Evolutionary conservation across 1,140 invertebrate species (phyloP), one percentile per base, ranked within the genome.

Genomic region (Coenobita brevimanus): DNA sequence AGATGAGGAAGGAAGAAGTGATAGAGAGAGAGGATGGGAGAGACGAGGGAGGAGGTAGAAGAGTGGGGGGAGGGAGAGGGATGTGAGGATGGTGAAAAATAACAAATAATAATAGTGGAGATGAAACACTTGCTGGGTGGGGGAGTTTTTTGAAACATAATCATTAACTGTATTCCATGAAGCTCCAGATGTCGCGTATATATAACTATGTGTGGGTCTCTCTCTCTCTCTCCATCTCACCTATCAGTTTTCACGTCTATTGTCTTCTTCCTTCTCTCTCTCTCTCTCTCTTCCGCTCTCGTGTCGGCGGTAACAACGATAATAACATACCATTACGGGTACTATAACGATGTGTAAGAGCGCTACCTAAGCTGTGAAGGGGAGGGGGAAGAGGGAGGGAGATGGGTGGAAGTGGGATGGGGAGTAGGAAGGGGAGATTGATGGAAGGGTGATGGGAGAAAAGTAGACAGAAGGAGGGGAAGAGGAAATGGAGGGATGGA

Each of bases 131-230:
- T 38, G 57, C 27, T 78, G 75, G 41, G 27, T 30, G 21, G 41
- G 41, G 75, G 27, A 50, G 21, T 54, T 50, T 21, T 27, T 78
- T 30, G 57, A 78, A 43, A 50, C 46, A 24, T 57, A 17, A n/a
- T n/a, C 46, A 54, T 46, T 54, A 54, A 78, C 33, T 54, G 43
- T 78, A 27, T 78, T 50, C 41, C 13, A 78, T 78, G 50, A 50
- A n/a, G n/a, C n/a, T n/a, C n/a, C n/a, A n/a, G n/a, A n/a, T n/a
- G 46, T 41, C 33, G 36, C 41, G 17, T 27, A 43, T 57, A 30
- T 54, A 78, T 78, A 78, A 78, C 50, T 78, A n/a, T n/a, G n/a
- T n/a, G n/a, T n/a, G n/a, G n/a, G n/a, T n/a, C n/a, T n/a, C n/a
- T n/a, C n/a, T n/a, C n/a, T n/a, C n/a, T n/a, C n/a, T n/a, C n/a